Evolutionary conservation across 2,888 invertebrate genomes (phyloP), one percentile per base, ranked within the genome.

Genomic region (Diabrotica balteata): DNA sequence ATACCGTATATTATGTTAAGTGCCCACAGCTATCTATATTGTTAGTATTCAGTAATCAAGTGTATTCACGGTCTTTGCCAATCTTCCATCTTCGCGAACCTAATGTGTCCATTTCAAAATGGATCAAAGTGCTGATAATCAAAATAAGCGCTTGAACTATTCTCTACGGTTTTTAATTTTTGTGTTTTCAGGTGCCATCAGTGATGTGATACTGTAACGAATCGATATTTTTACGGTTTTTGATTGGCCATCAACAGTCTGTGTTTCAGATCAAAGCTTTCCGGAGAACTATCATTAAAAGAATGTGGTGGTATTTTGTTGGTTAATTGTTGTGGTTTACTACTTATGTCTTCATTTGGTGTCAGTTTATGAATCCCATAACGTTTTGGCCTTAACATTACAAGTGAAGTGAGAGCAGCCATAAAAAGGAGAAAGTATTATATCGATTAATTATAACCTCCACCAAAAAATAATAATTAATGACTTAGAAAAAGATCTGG

Each of bases 201-300:
- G 61, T 66, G 66, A 67, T 58, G 63, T 68, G 68, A 63, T 72
- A 63, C 70, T 69, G 69, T 69, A 65, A 73, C 71, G 68, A 68
- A 73, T 71, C 63, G 71, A 69, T 71, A 68, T 69, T 71, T 73
- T 73, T 64, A 73, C 71, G 73, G 66, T 73, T 73, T 72, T 73
- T 73, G 69, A 68, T 66, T 59, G 66, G 66, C 66, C 65, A 73
- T 73, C 71, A 17, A 11, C 8, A 61, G 52, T 62, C 62, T 66
- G 60, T 51, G 66, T 73, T 73, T 66, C 66, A 68, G 71, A 73
- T 71, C 71, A 63, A 71, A 71, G 68, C 51, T 63, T 63, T 63
- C 51, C 50, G 63, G 42, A 57, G 45, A 64, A 64, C 46, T 64
- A 51, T 32, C 43, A 64, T 64, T 45, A 64, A 64, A 59, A 52